Percentiles rank a stretch among this genome's conserved stretches.
Conservation (phyloP, 2,797 vertebrate genomes). For the Oreortyx pictus region DNA sequence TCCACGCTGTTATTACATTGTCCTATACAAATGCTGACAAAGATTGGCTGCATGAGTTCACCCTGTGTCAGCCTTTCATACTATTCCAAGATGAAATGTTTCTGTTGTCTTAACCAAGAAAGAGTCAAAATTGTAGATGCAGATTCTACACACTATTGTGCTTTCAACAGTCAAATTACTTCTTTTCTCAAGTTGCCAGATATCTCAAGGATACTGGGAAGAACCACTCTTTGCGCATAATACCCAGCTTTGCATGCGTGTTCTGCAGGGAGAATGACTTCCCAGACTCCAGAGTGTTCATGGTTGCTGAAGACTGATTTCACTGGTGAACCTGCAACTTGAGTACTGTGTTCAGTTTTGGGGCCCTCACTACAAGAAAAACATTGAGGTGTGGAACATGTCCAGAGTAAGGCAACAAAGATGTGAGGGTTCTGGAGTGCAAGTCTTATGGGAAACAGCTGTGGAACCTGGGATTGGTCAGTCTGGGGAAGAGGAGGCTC, state of each 20-base stretch:
- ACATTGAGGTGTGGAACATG: too few relatives aligned
- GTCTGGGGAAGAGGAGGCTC: too few relatives aligned
- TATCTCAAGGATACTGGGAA: neutral
- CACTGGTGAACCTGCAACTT: too few relatives aligned
- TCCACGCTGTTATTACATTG: constrained; percentile 1
- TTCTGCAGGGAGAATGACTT: neutral
- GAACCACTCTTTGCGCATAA: neutral
- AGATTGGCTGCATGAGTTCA: constrained; percentile 10
- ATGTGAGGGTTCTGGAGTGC: too few relatives aligned
- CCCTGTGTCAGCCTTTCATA: constrained; percentile 54
- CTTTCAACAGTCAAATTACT: neutral
- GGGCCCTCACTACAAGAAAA: too few relatives aligned
- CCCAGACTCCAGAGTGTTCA: neutral
- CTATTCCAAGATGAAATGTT: constrained; percentile 31
- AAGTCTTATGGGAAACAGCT: too few relatives aligned
- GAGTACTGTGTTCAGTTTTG: too few relatives aligned
- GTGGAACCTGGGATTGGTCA: too few relatives aligned
- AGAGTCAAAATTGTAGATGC: constrained; percentile 47
- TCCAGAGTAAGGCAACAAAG: too few relatives aligned
- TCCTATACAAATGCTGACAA: constrained; percentile 68
- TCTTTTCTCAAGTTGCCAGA: constrained; percentile 7
- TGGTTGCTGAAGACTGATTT: neutral
- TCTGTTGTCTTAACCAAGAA: constrained; percentile 56
- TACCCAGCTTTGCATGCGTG: accelerated
- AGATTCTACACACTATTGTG: constrained; percentile 47